These are phyloP conservation scores for Mohoua ochrocephala DNA, from an alignment of 2,113 vertebrate species.

Conservation along the genomic window DNA sequence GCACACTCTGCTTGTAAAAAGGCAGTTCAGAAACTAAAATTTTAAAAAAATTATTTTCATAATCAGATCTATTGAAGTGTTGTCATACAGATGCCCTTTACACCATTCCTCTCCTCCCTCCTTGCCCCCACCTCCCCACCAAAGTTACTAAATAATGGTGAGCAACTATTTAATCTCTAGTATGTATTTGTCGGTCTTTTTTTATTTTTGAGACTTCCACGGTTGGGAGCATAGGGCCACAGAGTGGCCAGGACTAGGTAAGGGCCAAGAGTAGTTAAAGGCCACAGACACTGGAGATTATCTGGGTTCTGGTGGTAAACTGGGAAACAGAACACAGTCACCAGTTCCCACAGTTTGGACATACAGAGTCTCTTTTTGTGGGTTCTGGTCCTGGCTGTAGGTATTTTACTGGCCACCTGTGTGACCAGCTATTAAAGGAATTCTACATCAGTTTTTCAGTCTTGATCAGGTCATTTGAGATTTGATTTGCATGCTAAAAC, in stretches of 20 bases:
- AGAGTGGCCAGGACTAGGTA: too few relatives aligned
- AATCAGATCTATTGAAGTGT: not conserved
- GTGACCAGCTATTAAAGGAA: not conserved
- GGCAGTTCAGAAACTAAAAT: not conserved
- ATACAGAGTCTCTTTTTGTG: not conserved
- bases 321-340: not conserved
- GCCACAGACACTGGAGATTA: not conserved
- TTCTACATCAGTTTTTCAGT: not conserved
- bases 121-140: fast-evolving
- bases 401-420: not conserved
- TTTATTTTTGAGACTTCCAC: not conserved
- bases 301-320: not conserved
- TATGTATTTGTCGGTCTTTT: not conserved
- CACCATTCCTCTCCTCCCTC: not conserved
- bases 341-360: not conserved
- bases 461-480: not conserved
- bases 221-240: too few relatives aligned
- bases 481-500: not conserved
- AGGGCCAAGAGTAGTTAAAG: not conserved
- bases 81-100: not conserved
- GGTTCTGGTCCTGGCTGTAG: not conserved
- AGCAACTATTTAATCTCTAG: not conserved
- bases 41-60: too few relatives aligned
- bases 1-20: not conserved
- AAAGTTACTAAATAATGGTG: not conserved